Conservation (phyloP, 2,888 invertebrate species). For the Chironomus riparius region DNA sequence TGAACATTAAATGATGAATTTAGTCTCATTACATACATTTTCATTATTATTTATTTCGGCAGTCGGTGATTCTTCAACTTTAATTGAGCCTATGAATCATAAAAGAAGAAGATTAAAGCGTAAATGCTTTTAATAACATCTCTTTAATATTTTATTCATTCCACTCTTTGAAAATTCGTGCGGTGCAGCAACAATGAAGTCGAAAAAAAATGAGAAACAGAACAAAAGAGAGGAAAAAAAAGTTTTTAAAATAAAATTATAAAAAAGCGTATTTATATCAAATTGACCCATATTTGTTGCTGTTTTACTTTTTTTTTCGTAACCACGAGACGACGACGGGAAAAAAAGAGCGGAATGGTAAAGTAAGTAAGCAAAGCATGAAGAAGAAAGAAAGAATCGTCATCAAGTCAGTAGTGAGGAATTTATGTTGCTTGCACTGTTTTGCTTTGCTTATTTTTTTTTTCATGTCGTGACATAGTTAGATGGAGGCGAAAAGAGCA, state of each 20-base stretch:
- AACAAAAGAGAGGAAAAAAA: background rate
- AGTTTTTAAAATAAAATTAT: background rate
- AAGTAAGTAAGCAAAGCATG: background rate
- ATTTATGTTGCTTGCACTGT: conserved; percentile 24
- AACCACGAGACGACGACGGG: conserved; percentile 1
- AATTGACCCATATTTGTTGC: conserved; percentile 22
- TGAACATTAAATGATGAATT: background rate
- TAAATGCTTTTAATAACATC: background rate
- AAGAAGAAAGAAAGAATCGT: conserved; percentile 6
- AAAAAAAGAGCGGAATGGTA: background rate
- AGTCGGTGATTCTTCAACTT: background rate
- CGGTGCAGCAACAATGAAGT: background rate
- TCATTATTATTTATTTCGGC: background rate
- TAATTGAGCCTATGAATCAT: background rate
- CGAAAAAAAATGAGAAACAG: background rate
- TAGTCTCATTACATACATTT: background rate
- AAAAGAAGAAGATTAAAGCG: background rate
- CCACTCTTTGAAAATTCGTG: background rate
- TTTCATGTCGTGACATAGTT: conserved; percentile 27
- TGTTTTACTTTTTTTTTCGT: conserved; percentile 26
- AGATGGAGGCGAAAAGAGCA: background rate
- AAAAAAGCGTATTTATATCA: conserved; percentile 10
- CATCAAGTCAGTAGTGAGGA: conserved; percentile 16
- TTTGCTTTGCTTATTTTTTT: background rate
- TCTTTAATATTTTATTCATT: background rate